These are phyloP conservation scores for Embidobia sp. DNA, from an alignment of 2,888 invertebrate species.

Conservation along the genomic window DNA sequence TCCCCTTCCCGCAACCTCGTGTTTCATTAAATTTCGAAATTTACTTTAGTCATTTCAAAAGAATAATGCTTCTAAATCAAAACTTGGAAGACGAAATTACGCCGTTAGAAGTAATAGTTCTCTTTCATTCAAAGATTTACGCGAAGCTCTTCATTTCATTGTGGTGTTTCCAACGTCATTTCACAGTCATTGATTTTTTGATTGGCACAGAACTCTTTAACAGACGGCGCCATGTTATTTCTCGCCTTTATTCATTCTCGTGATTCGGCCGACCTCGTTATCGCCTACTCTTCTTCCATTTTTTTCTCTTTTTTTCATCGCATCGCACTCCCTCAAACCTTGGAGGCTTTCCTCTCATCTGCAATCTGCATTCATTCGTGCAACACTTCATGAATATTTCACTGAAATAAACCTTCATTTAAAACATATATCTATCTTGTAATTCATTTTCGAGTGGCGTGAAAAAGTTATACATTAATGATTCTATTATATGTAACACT, in stretches of 20 bases:
- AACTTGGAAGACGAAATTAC: too few species aligned
- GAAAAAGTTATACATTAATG: slow-evolving; percentile 41
- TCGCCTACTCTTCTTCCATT: slow-evolving; percentile 64
- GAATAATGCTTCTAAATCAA: too few species aligned
- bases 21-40: too few species aligned
- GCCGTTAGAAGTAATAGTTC: neutral
- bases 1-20: too few species aligned
- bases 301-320: slow-evolving; percentile 48
- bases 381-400: slow-evolving; percentile 60
- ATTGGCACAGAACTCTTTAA: slow-evolving; percentile 65
- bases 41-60: too few species aligned
- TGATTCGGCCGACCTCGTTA: slow-evolving; percentile 59
- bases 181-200: slow-evolving; percentile 69
- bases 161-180: slow-evolving; percentile 34
- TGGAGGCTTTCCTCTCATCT: slow-evolving; percentile 56
- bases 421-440: slow-evolving; percentile 42
- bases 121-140: slow-evolving; percentile 19
- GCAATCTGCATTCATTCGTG: slow-evolving; percentile 62
- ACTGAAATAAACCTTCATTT: slow-evolving; percentile 54
- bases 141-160: slow-evolving; percentile 6
- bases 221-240: slow-evolving; percentile 70
- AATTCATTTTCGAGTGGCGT: slow-evolving; percentile 44
- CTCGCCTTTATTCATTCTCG: slow-evolving; percentile 61
- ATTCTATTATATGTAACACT: slow-evolving; percentile 39
- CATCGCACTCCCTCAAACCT: slow-evolving; percentile 43